Conservation (phyloP, 2,888 invertebrate genomes). For the Tetranychus piercei region DNA sequence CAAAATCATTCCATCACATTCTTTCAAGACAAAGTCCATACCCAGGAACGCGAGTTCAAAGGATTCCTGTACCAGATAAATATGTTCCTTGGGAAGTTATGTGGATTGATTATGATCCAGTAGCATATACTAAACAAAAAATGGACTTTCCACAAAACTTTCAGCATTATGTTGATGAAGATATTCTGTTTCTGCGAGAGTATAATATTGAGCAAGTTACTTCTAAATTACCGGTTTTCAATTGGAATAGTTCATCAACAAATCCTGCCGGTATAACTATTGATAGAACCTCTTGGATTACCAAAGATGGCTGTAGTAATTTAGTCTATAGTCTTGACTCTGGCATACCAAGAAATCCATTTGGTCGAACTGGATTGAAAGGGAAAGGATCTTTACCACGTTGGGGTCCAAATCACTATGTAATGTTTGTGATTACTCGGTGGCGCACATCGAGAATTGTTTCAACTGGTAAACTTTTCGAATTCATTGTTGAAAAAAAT, state of each 20-base stretch:
- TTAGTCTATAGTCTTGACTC: slow-evolving; percentile 27
- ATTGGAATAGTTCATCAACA: slow-evolving; percentile 28
- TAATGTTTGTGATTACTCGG: slow-evolving; percentile 31
- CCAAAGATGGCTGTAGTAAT: slow-evolving; percentile 19
- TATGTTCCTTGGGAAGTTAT: slow-evolving; percentile 35
- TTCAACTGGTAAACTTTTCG: slow-evolving; percentile 23
- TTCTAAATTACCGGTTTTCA: slow-evolving; percentile 25
- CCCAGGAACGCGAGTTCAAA: slow-evolving; percentile 31
- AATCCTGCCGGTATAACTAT: slow-evolving; percentile 28
- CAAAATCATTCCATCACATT: slow-evolving; percentile 21
- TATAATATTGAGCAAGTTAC: slow-evolving; percentile 1
- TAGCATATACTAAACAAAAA: slow-evolving; percentile 30
- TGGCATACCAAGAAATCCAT: slow-evolving; percentile 30
- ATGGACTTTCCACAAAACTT: slow-evolving; percentile 29
- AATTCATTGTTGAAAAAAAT: slow-evolving; percentile 24
- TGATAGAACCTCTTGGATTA: slow-evolving; percentile 28
- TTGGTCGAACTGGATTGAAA: slow-evolving; percentile 33
- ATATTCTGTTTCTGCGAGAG: slow-evolving; percentile 28
- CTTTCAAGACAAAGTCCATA: slow-evolving; percentile 33
- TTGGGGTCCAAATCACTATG: slow-evolving; percentile 35
- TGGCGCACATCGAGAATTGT: slow-evolving; percentile 17
- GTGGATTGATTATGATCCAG: slow-evolving; percentile 32
- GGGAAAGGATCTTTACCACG: slow-evolving; percentile 33
- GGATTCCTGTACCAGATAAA: slow-evolving; percentile 34
- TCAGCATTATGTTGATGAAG: slow-evolving; percentile 31